These are phyloP conservation scores for Stegastes partitus DNA, from an alignment of 2,113 vertebrate species.

Conservation along the genomic window DNA sequence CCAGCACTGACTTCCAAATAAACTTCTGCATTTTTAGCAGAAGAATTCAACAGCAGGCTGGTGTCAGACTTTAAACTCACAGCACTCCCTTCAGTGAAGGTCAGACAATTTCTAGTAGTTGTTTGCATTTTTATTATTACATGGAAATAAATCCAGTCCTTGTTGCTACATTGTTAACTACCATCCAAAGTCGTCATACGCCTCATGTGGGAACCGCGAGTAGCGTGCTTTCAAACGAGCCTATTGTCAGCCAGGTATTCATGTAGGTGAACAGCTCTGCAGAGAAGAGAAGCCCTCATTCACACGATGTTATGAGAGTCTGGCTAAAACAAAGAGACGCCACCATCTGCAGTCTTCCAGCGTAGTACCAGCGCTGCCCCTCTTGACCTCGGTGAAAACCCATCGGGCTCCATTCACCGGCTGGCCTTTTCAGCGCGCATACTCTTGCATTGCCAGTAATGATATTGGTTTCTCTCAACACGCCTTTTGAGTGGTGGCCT, in stretches of 20 bases:
- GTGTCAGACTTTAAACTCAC: neutral
- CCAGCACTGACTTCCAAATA: neutral
- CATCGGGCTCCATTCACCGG: constrained; percentile 66
- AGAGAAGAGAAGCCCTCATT: constrained; percentile 38
- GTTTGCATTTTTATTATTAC: neutral
- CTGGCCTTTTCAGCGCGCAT: constrained; percentile 69
- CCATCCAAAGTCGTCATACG: neutral
- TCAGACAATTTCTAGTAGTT: neutral
- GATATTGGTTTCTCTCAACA: constrained; percentile 84
- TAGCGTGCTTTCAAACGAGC: constrained; percentile 11
- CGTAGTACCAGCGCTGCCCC: constrained; percentile 41
- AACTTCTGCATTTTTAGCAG: neutral
- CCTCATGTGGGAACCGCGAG: constrained; percentile 18
- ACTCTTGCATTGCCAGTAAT: constrained; percentile 71
- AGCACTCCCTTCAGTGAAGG: neutral
- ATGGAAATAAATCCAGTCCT: neutral
- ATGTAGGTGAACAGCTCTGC: constrained; percentile 37
- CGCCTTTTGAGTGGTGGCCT: constrained; percentile 67
- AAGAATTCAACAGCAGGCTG: neutral
- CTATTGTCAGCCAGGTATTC: constrained; percentile 30
- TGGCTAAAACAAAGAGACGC: constrained; percentile 73
- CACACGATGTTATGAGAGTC: constrained; percentile 49
- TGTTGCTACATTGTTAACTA: neutral
- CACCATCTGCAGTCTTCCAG: constrained; percentile 70
- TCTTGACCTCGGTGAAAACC: constrained; percentile 67